Evolutionary conservation across 2,113 vertebrate species (phyloP), one percentile per base, ranked within the genome.

Genomic region (Hylia prasina): DNA sequence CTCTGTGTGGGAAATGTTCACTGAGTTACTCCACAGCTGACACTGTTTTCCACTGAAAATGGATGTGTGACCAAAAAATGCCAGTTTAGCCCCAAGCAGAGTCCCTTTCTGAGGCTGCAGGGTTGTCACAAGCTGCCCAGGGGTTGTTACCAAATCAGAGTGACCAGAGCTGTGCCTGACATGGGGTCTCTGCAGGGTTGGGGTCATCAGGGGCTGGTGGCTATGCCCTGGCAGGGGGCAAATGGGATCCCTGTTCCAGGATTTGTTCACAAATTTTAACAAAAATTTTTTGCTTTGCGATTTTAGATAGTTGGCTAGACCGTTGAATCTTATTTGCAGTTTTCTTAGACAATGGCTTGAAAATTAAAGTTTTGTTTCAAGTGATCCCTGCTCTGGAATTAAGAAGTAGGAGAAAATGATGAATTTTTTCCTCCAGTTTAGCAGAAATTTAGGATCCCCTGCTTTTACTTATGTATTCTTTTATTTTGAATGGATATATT

Each of bases 281-380:
- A 20, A 13, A 39, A 33, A 45, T 68, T 66, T 92, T 84, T 97
- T 97, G 95, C 96, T 96, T 96, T 97, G 97, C 95, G 96, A 69
- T 98, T 92, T 82, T 75, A 75, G 51, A 54, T 68, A 82, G 75
- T 45, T 95, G 81, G 76, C 51, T 94, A 72, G 68, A n/a, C n/a
- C 63, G 45, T 12, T 71, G 69, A 77, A 42, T 89, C 76, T 96
- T 70, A 60, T 33, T 81, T 91, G 78, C 66, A 78, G 45, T 93
- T 92, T 82, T 91, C 87, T 86, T 97, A 92, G 91, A 68, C 18
- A 81, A 33, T 92, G 61, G 76, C 82, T 94, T 94, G 77, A 82
- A 90, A 76, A 58, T 81, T 31, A 86, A 89, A 44, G n/a, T 84
- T 88, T 69, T 47, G 40, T 91, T 77, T 92, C 63, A 91, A 40